These are phyloP conservation scores for Oreochromis grahami DNA, from an alignment of 2,797 vertebrate genomes.

Conservation along the genomic window DNA sequence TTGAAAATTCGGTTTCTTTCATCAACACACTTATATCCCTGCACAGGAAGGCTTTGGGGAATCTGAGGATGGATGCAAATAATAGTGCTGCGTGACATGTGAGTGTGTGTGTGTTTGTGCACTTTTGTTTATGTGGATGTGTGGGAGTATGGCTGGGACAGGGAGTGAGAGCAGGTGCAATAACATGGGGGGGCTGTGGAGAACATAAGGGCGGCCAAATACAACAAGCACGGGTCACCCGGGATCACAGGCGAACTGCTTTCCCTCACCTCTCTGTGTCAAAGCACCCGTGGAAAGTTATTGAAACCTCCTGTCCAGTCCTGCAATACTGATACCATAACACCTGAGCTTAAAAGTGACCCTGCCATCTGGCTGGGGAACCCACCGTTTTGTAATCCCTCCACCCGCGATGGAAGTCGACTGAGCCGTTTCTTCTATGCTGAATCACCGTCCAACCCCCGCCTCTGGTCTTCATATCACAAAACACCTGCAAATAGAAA, in stretches of 20 bases:
- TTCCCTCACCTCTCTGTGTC: conserved; percentile 52
- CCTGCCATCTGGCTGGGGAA: not conserved
- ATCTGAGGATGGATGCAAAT: conserved; percentile 22
- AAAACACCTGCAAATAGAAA: conserved; percentile 71
- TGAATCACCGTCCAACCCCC: conserved; percentile 86
- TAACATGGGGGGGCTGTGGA: conserved; percentile 55
- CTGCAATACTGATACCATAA: not conserved
- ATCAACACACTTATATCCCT: not conserved
- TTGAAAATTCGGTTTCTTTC: not conserved
- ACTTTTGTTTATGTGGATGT: not conserved
- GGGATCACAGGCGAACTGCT: conserved; percentile 47
- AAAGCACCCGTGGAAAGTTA: conserved; percentile 31
- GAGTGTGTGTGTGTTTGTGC: not conserved
- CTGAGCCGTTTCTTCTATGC: conserved; percentile 76
- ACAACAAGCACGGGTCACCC: conserved; percentile 60
- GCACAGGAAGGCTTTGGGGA: not conserved
- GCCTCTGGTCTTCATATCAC: conserved; percentile 83
- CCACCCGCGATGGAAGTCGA: conserved; percentile 81
- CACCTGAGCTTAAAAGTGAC: not conserved
- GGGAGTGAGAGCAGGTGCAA: conserved; percentile 67
- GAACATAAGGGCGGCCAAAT: conserved; percentile 50
- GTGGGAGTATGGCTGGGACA: conserved; percentile 29
- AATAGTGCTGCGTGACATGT: not conserved
- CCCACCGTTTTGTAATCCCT: conserved; percentile 82
- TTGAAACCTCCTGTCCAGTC: conserved; percentile 51